These are phyloP conservation scores for Terebella lapidaria DNA, from an alignment of 2,888 invertebrate species.

Conservation along the genomic window DNA sequence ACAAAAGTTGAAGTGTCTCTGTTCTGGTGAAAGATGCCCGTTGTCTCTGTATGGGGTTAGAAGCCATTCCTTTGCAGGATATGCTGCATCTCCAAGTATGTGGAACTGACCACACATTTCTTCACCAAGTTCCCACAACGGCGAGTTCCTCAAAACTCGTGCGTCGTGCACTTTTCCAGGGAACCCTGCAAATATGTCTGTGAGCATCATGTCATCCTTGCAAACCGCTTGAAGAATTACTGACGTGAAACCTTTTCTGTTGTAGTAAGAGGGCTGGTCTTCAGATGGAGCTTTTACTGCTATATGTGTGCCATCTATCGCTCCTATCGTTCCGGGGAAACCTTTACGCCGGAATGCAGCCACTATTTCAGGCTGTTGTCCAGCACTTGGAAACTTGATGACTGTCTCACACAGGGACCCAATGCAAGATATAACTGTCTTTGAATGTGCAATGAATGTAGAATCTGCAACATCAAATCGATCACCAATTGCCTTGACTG, in stretches of 20 bases:
- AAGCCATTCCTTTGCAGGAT: neutral
- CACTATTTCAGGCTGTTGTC: neutral
- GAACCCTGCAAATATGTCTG: neutral
- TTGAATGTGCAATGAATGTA: neutral
- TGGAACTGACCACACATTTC: neutral
- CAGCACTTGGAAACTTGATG: neutral
- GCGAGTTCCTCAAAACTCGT: neutral
- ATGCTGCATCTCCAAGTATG: neutral
- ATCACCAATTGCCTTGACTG: neutral
- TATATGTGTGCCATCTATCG: neutral
- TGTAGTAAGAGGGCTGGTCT: neutral
- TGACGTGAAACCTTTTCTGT: neutral
- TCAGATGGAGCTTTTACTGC: neutral
- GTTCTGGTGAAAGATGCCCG: neutral
- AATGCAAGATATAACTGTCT: neutral
- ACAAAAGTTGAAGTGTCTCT: neutral
- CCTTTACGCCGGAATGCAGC: neutral
- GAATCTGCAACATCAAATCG: neutral
- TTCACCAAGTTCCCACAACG: neutral
- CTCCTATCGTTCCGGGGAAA: neutral
- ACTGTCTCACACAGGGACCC: neutral
- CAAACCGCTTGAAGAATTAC: neutral
- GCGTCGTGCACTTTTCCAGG: neutral
- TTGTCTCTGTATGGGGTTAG: neutral
- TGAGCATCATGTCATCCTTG: neutral